Conservation (phyloP, 30 jellyfish, hydroid and myxozoan species). For the Turritopsis rubra region DNA sequence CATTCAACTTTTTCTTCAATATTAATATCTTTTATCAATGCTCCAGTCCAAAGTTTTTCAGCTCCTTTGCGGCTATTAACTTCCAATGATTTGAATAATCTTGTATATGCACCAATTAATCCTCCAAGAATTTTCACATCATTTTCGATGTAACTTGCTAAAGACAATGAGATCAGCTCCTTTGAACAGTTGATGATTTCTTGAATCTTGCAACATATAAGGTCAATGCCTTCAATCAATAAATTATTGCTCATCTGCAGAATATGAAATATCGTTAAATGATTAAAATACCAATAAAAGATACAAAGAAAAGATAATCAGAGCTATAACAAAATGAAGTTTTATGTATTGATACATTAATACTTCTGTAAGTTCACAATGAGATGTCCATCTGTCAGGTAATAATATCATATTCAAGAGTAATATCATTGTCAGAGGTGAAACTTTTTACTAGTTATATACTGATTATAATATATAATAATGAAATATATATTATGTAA, state of each 20-base stretch:
- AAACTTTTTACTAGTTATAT: no score
- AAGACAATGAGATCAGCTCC: neutral
- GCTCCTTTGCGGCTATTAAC: conserved; percentile 13
- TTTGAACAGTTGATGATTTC: neutral
- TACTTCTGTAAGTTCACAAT: no score
- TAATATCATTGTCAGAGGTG: no score
- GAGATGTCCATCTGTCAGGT: no score
- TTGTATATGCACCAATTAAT: conserved; percentile 16
- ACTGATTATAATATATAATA: no score
- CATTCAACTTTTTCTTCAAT: conserved; percentile 8
- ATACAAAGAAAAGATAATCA: no score
- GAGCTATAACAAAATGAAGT: no score
- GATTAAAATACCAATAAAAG: no score
- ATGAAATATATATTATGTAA: no score
- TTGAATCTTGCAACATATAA: neutral
- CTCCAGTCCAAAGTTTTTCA: conserved; percentile 10
- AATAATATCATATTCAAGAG: no score
- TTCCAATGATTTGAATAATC: neutral
- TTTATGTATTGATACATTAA: no score
- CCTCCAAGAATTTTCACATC: conserved; percentile 15
- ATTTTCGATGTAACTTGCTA: neutral
- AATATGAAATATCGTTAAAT: no score
- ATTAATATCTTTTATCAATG: neutral
- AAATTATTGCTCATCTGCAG: neutral
- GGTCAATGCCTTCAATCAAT: neutral